phyloP scores from a whole-genome alignment of 2,888 invertebrate species.

The Aethes cnicana region DNA sequence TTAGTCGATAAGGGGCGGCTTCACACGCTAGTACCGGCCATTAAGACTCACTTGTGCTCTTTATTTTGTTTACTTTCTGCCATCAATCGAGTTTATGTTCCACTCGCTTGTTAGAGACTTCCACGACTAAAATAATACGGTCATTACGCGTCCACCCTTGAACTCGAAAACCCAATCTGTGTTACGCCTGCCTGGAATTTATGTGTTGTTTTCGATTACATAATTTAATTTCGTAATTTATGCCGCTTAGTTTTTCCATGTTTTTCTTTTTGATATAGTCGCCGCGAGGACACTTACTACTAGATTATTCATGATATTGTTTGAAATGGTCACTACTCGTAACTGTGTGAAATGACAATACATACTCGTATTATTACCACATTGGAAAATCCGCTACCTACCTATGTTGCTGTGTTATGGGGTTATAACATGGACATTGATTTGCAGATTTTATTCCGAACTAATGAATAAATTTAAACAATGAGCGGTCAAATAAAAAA shows the following conservation, averaged over 20 bases:
- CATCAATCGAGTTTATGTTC: constrained; percentile 52
- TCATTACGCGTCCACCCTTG: constrained; percentile 9
- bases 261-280: not conserved
- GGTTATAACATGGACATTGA: too few relatives aligned
- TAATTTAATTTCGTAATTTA: constrained; percentile 3
- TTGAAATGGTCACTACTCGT: constrained; percentile 3
- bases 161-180: not conserved
- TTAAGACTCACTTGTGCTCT: constrained; percentile 50
- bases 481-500: too few relatives aligned
- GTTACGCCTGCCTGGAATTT: constrained; percentile 3
- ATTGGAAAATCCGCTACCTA: too few relatives aligned
- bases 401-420: too few relatives aligned
- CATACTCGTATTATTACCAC: too few relatives aligned
- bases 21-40: constrained; percentile 49
- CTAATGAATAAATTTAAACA: too few relatives aligned
- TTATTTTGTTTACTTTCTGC: constrained; percentile 56
- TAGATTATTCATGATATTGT: constrained; percentile 1
- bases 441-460: too few relatives aligned
- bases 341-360: not conserved
- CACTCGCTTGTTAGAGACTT: constrained; percentile 45
- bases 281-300: not conserved
- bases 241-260: not conserved
- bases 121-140: constrained; percentile 44
- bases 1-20: constrained; percentile 61
- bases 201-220: not conserved